Evolutionary conservation across 1,140 invertebrate species (phyloP).

Genomic region (Aphidius ervi): DNA sequence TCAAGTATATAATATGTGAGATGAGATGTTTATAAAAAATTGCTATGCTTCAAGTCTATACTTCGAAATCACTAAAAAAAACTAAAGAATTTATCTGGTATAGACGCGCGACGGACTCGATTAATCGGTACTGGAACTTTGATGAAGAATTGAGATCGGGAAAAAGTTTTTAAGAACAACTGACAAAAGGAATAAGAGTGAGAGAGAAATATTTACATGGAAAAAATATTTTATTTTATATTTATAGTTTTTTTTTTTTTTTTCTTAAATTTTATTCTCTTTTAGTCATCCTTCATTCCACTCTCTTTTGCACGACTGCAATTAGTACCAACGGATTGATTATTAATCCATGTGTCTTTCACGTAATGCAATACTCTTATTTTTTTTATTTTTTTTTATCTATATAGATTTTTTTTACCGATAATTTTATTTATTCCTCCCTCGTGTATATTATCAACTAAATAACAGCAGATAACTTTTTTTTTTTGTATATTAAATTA

Average conservation of each 20-base stretch:
- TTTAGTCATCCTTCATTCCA: conserved; percentile 11
- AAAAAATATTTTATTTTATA: conserved; percentile 17
- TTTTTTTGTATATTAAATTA: conserved; percentile 27
- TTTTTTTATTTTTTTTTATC: no score
- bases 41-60: no score
- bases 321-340: conserved; percentile 42
- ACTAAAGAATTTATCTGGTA: conserved; percentile 23
- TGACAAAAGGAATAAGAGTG: neutral
- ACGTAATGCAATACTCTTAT: no score
- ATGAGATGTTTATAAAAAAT: no score
- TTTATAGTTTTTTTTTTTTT: conserved; percentile 1
- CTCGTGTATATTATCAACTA: no score
- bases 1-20: no score
- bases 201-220: conserved; percentile 19
- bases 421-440: no score
- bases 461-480: no score
- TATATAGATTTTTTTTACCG: no score
- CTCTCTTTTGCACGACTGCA: conserved; percentile 29
- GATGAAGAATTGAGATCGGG: conserved; percentile 21
- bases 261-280: conserved; percentile 3
- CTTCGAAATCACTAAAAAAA: conserved; percentile 14
- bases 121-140: conserved; percentile 29
- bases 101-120: conserved; percentile 24
- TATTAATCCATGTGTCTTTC: conserved; percentile 40
- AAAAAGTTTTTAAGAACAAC: neutral